Evolutionary conservation across 2,113 vertebrate species (phyloP).

Genomic region (Daubentonia madagascariensis): DNA sequence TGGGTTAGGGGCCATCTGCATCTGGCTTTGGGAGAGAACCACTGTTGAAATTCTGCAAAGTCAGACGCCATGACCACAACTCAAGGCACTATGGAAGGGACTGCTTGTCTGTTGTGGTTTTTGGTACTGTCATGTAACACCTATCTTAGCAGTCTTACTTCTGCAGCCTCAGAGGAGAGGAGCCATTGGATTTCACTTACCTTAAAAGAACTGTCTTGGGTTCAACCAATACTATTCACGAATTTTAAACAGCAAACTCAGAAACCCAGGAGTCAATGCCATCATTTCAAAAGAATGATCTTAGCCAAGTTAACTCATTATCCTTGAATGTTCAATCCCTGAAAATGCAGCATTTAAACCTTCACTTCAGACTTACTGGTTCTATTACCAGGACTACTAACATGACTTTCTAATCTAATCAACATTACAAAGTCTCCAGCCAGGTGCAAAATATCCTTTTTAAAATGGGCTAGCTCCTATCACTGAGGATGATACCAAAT

Average conservation of each 20-base stretch:
- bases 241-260: conserved; percentile 11
- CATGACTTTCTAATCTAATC: not conserved
- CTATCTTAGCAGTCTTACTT: not conserved
- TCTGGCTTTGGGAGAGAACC: not conserved
- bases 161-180: not conserved
- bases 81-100: not conserved
- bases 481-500: not conserved
- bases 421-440: not conserved
- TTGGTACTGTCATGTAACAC: not conserved
- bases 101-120: not conserved
- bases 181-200: not conserved
- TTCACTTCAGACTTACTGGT: not conserved
- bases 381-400: not conserved
- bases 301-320: not conserved
- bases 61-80: not conserved
- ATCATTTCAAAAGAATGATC: conserved; percentile 7
- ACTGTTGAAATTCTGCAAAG: not conserved
- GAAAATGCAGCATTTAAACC: not conserved
- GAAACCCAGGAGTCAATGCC: not conserved
- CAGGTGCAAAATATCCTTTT: not conserved
- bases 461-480: not conserved
- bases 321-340: not conserved
- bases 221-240: not conserved
- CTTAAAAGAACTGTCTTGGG: not conserved
- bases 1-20: not conserved